Evolutionary conservation across 2,797 vertebrate species (phyloP), one percentile per base, ranked within the genome.

Genomic region (Diplodus sargus): DNA sequence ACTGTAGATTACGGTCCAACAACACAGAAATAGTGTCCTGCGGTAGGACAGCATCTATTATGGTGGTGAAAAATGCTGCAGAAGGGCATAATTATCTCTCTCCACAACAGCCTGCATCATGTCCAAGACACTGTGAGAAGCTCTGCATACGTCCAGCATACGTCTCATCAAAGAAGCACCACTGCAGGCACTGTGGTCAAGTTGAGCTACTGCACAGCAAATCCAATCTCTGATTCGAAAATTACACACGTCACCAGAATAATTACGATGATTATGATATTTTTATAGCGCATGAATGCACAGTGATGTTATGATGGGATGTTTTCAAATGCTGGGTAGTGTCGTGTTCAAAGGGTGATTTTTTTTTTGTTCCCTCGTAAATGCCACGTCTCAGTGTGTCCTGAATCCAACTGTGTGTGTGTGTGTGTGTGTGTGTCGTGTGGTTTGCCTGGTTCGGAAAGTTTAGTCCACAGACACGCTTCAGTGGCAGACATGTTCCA

Each of bases 351-450:
- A 66, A 79, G 76, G 59, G 34, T 0, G 4, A 48, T 34, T 83
- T 78, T 76, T 80, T 42, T 59, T 79, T 76, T 80, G 47, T 59
- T 79, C 11, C 16, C 53, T 62, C 7, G 42, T 81, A 82, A 88
- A 90, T 90, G 88, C 85, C 90, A 91, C 85, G 81, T 92, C 67
- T 89, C 77, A 60, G 43, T 65, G 57, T 81, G 53, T 83, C 76
- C 78, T 65, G 6, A 59, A 59, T 78, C 79, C 57, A 20, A 62
- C 60, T 58, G 54, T 59, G 30, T 52, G 63, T 65, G 49, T 63
- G 56, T 69, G 48, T 77, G 48, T 70, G 72, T 59, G 39, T 52
- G 63, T 65, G 45, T 63, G 56, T 69, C 10, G 28, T 77, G 59
- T 63, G 78, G 74, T 75, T 74, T 67, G 43, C 70, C 63, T 87